Percentiles rank a stretch among this genome's conserved stretches.
These are phyloP conservation scores for Tragelaphus buxtoni DNA, from an alignment of 2,113 vertebrate species.

Conservation along the genomic window DNA sequence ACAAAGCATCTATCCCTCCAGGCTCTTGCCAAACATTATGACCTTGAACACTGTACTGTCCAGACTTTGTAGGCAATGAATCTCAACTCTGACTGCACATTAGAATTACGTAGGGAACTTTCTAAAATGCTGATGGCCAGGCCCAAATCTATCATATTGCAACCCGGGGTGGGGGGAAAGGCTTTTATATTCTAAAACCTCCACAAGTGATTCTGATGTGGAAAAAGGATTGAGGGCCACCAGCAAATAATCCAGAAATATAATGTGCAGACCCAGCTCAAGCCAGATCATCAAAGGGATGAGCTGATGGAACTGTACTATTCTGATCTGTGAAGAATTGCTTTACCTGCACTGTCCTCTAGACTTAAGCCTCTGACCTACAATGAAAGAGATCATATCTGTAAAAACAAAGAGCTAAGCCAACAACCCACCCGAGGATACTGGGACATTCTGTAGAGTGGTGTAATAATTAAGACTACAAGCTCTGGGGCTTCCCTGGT, in stretches of 20 bases:
- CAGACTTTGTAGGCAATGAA: not conserved
- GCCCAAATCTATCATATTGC: not conserved
- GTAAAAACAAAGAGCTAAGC: not conserved
- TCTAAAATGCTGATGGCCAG: not conserved
- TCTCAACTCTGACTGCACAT: not conserved
- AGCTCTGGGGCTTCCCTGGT: not conserved
- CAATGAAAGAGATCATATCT: not conserved
- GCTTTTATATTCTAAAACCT: not conserved
- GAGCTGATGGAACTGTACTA: not conserved
- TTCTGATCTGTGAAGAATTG: not conserved
- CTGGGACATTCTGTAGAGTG: not conserved
- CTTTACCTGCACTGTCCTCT: not conserved
- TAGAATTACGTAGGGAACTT: not conserved
- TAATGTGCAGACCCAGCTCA: not conserved
- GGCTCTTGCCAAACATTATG: not conserved
- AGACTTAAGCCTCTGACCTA: not conserved
- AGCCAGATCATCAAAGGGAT: not conserved
- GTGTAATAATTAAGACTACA: not conserved
- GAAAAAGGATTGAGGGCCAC: not conserved
- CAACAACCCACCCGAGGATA: not conserved
- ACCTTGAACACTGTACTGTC: not conserved
- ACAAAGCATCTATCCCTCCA: not conserved
- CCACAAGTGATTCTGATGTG: not conserved
- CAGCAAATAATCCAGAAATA: not conserved
- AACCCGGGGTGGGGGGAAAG: not conserved